Percentiles rank a stretch among this genome's conserved stretches.
These are phyloP conservation scores for Zeus faber DNA, from an alignment of 2,113 vertebrate species.

Conservation along the genomic window DNA sequence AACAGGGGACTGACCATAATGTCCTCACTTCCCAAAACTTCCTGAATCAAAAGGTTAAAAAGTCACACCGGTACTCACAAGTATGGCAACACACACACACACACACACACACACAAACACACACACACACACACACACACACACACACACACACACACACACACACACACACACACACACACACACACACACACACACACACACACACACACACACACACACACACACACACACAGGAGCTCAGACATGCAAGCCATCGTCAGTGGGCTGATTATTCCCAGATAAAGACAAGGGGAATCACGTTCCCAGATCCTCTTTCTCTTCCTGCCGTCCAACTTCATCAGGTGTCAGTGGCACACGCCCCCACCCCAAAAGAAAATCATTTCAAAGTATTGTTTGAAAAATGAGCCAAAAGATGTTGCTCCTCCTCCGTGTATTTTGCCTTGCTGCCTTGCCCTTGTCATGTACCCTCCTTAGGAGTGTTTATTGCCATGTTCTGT, in stretches of 20 bases:
- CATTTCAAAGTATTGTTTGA: too few relatives aligned
- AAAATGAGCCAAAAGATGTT: too few relatives aligned
- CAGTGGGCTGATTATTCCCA: slow-evolving; percentile 55
- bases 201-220: slow-evolving; percentile 15
- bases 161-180: slow-evolving; percentile 15
- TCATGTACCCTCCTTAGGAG: too few relatives aligned
- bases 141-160: too few relatives aligned
- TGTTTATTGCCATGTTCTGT: too few relatives aligned
- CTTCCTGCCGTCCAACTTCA: slow-evolving; percentile 70
- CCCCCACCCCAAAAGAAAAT: slow-evolving; percentile 1
- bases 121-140: slow-evolving; percentile 4
- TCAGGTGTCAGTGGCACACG: slow-evolving; percentile 64
- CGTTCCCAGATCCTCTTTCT: slow-evolving; percentile 80
- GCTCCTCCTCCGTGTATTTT: too few relatives aligned
- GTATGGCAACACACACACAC: slow-evolving; percentile 2
- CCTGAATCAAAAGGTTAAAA: too few relatives aligned
- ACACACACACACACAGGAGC: slow-evolving; percentile 14
- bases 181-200: slow-evolving; percentile 33
- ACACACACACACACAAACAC: slow-evolving; percentile 3
- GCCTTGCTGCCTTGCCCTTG: too few relatives aligned
- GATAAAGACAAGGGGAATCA: slow-evolving; percentile 81
- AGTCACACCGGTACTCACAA: slow-evolving; percentile 2
- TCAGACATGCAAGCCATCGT: slow-evolving; percentile 12
- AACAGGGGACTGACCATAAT: too few relatives aligned
- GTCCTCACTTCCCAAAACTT: too few relatives aligned